These are phyloP conservation scores for Charanyca ferruginea DNA, from an alignment of 2,888 invertebrate species.

Conservation along the genomic window DNA sequence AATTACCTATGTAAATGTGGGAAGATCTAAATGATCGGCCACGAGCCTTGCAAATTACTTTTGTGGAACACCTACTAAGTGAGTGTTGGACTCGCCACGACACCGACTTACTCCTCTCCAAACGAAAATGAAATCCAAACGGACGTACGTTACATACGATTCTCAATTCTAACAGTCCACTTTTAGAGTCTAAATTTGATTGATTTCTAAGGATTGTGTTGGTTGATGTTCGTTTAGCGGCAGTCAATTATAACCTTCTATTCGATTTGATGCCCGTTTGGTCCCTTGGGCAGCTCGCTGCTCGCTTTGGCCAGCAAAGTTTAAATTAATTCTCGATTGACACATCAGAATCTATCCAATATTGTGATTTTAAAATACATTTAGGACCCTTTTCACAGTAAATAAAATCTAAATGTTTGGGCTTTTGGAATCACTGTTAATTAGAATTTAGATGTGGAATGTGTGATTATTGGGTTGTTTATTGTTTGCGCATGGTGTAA, in stretches of 20 bases:
- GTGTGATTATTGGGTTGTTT: constrained; percentile 32
- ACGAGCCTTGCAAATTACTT: constrained; percentile 83
- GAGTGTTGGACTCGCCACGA: constrained; percentile 79
- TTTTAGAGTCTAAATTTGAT: constrained; percentile 78
- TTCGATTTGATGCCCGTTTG: constrained; percentile 87
- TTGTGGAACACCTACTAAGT: constrained; percentile 83
- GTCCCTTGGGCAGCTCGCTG: constrained; percentile 83
- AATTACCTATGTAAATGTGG: constrained; percentile 82
- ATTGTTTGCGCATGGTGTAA: constrained; percentile 5
- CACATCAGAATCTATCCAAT: constrained; percentile 83
- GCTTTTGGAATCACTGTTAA: constrained; percentile 41
- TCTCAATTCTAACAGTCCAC: constrained; percentile 60
- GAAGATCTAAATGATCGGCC: constrained; percentile 81
- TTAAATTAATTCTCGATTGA: constrained; percentile 90
- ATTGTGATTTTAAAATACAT: constrained; percentile 83
- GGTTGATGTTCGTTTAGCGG: constrained; percentile 81
- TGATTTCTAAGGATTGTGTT: constrained; percentile 70
- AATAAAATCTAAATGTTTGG: constrained; percentile 65
- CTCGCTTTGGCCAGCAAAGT: constrained; percentile 87
- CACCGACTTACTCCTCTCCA: constrained; percentile 68
- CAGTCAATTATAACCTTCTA: constrained; percentile 88
- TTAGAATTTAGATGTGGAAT: constrained; percentile 47
- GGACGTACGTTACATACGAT: constrained; percentile 42
- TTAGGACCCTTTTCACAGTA: constrained; percentile 73
- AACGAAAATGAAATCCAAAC: constrained; percentile 70